Evolutionary conservation across 1,140 invertebrate species (phyloP).

Genomic region (Pseudomyrmex cubaensis): DNA sequence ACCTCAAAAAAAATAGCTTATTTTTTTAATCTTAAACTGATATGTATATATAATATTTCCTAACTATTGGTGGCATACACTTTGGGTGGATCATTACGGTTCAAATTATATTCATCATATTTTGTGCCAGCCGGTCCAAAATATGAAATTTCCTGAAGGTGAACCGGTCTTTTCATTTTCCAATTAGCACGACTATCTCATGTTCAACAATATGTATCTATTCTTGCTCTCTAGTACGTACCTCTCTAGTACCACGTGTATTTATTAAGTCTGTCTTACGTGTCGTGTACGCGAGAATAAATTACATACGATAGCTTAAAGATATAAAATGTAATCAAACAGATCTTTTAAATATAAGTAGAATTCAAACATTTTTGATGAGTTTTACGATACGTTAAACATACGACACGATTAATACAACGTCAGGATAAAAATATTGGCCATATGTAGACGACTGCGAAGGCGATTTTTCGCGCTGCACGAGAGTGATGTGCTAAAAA

Average conservation of each 20-base stretch:
- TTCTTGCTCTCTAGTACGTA: neutral
- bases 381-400: neutral
- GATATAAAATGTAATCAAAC: neutral
- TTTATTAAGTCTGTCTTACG: conserved; percentile 41
- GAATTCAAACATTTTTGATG: no score
- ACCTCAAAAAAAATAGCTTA: neutral
- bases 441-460: conserved; percentile 53
- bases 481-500: conserved; percentile 32
- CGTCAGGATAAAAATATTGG: conserved; percentile 46
- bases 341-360: no score
- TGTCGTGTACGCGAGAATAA: conserved; percentile 32
- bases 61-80: no score
- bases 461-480: neutral
- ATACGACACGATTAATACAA: conserved; percentile 48
- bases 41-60: no score
- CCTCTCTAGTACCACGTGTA: conserved; percentile 4
- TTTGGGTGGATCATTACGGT: conserved; percentile 2
- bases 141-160: conserved; percentile 29
- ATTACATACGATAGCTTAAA: conserved; percentile 36
- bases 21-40: neutral
- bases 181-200: conserved; percentile 34
- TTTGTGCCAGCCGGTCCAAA: conserved; percentile 18
- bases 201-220: neutral
- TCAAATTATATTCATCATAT: conserved; percentile 38
- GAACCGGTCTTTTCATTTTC: conserved; percentile 43